phyloP scores from a whole-genome alignment of 2,888 invertebrate species.

The Ethmia dodecea region DNA sequence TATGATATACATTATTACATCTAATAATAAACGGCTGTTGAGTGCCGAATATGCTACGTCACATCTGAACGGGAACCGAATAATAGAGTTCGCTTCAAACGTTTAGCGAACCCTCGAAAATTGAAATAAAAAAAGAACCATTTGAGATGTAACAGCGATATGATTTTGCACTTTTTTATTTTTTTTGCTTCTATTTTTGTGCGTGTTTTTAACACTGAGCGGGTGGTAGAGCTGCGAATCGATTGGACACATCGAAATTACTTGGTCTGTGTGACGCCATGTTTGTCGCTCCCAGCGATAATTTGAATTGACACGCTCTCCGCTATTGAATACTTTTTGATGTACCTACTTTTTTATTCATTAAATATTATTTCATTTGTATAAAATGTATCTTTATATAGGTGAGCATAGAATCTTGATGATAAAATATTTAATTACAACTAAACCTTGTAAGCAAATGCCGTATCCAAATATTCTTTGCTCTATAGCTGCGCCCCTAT shows the following conservation, averaged over 20 bases:
- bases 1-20: conserved; percentile 73
- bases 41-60: conserved; percentile 71
- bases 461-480: conserved; percentile 22
- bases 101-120: conserved; percentile 75
- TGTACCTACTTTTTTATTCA: no score
- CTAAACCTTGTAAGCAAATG: no score
- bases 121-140: conserved; percentile 71
- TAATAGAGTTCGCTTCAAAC: conserved; percentile 73
- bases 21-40: conserved; percentile 69
- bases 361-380: background rate
- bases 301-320: conserved; percentile 10
- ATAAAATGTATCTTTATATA: background rate
- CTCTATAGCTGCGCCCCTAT: conserved; percentile 34
- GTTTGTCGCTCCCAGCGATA: conserved; percentile 11
- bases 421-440: background rate
- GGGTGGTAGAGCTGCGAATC: conserved; percentile 43
- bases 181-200: conserved; percentile 45
- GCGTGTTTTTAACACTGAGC: conserved; percentile 60
- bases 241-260: conserved; percentile 40
- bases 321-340: no score
- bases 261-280: conserved; percentile 11
- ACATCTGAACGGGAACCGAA: conserved; percentile 56
- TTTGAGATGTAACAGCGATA: conserved; percentile 75
- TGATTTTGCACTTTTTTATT: conserved; percentile 71
- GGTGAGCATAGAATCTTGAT: background rate